Base-by-base conservation (phyloP, 2,888 invertebrate species). In the Nephrotoma flavescens region DNA sequence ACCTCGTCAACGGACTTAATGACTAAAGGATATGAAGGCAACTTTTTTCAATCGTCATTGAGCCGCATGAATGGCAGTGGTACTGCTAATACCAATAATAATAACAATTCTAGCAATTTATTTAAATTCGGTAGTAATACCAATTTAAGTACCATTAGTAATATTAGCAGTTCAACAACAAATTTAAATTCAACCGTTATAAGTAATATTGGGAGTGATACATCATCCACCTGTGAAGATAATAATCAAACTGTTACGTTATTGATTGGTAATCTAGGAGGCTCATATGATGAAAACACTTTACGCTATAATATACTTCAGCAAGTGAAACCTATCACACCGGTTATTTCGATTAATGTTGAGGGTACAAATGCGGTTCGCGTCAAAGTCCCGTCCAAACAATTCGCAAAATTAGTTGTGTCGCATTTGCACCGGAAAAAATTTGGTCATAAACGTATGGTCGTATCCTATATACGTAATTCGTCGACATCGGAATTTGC, bases 351-450 rank as follows among this genome's bases (percentile, higher is more conserved):
- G 6, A 88, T 92, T 41, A 89, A 90, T 15, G 91, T 92, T 87
- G 92, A 92, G 87, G 91, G 91, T 15, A 90, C 90, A 87, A 90
- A 91, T 12, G 91, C 90, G 88, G 91, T 91, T 85, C 92, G 92
- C 87, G 91, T 92, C 4, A 91, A 91, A n/a, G 91, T 92, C 0
- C 92, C 92, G 0, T 91, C 44, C 7, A 42, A 83, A 6, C 83
- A 83, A 83, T 91, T 91, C 88, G 94, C 94, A 9, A 94, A 94
- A 89, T 94, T 93, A 88, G 95, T 95, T 44, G 96, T 97, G 86
- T 95, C 96, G 4, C 95, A 96, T 89, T 92, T 97, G 88, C 96
- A 97, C 89, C 94, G 96, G 86, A 95, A 95, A 89, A 96, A 96
- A 92, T 93, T 97, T 89, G 97, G 97, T 12, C 95, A 94, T 89